A percentile compares a stretch with the other conserved stretches of the same genome.
phyloP scores from a whole-genome alignment of 2,888 invertebrate species.

The Drosophila meridionalis region DNA sequence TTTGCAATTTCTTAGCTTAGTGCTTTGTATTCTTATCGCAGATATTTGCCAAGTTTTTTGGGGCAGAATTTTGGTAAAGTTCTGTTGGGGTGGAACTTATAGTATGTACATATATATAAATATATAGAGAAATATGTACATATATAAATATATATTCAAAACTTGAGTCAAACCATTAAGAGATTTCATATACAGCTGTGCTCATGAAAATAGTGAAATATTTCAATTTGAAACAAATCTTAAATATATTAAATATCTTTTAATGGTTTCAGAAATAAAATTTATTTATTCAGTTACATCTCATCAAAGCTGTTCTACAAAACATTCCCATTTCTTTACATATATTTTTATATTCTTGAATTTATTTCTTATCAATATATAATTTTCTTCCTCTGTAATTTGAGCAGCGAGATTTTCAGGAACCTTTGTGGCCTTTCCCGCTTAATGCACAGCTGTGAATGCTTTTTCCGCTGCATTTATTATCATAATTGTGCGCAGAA shows the following conservation, averaged over 20 bases:
- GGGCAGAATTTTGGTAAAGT: neutral
- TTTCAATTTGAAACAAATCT: no score
- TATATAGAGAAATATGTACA: neutral
- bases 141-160: no score
- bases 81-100: neutral
- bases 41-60: conserved; percentile 2
- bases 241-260: no score
- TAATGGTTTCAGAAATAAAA: no score
- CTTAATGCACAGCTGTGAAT: conserved; percentile 44
- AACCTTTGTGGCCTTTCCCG: conserved; percentile 16
- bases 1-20: conserved; percentile 40
- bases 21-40: neutral
- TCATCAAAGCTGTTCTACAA: neutral
- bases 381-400: neutral
- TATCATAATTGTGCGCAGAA: conserved; percentile 53
- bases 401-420: neutral
- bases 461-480: conserved; percentile 60
- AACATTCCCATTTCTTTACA: neutral
- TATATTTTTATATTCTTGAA: neutral
- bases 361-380: neutral
- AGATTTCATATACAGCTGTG: no score
- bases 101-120: neutral
- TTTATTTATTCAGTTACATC: no score
- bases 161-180: no score
- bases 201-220: no score